A percentile compares a stretch with the other conserved stretches of the same genome.
Evolutionary conservation across 2,113 vertebrate genomes (phyloP).

Genomic region (Emydura subglobosa): DNA sequence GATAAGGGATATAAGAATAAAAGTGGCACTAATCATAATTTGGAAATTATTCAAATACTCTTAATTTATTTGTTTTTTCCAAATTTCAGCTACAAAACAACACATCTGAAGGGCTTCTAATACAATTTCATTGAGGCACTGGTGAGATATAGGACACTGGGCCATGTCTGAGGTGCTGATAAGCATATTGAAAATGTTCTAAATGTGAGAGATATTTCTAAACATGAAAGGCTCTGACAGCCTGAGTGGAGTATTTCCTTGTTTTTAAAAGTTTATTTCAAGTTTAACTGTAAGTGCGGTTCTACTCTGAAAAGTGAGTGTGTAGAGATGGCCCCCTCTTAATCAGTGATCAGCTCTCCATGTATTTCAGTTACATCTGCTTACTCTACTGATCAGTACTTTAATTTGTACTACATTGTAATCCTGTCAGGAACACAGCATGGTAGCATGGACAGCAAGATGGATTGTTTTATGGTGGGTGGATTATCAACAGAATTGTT

Average conservation of each 20-base stretch:
- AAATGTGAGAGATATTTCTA: not conserved
- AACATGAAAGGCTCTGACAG: not conserved
- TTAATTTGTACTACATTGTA: not conserved
- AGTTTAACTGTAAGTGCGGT: too few relatives aligned
- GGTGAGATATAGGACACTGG: not conserved
- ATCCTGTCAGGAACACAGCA: not conserved
- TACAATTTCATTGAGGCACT: not conserved
- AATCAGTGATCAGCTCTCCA: too few relatives aligned
- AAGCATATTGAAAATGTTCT: not conserved
- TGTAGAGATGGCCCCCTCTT: too few relatives aligned
- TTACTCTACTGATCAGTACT: not conserved
- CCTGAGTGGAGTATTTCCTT: not conserved
- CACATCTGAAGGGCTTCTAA: not conserved
- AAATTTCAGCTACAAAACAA: not conserved
- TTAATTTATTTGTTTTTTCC: not conserved
- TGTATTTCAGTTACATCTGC: not conserved
- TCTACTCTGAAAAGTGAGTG: too few relatives aligned
- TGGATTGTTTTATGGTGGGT: not conserved
- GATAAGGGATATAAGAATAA: not conserved
- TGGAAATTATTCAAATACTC: not conserved
- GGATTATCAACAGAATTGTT: not conserved
- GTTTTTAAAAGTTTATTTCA: too few relatives aligned
- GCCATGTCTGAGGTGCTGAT: not conserved
- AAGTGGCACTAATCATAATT: not conserved
- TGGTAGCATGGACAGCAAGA: not conserved